Evolutionary conservation across 2,113 vertebrate species (phyloP), one percentile per base, ranked within the genome.

Genomic region (Megaceryle maxima): DNA sequence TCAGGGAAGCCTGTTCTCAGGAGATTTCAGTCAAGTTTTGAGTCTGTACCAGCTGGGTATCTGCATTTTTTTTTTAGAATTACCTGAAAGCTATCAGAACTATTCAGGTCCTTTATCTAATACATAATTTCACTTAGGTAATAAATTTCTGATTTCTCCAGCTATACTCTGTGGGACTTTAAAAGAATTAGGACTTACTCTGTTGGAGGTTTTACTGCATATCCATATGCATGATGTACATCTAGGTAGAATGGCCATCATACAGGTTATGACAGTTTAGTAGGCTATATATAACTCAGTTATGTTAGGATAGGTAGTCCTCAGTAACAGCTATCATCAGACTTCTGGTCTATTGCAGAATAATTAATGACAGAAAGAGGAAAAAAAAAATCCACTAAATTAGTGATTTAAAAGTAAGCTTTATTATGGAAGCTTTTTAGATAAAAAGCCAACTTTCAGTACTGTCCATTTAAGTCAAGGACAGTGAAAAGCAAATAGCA

Each of bases 371-470:
- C 91, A 89, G 26, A 80, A 39, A 93, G 33, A 81, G 5, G 37
- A 37, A 91, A 87, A 91, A 88, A 51, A 91, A 85, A 83, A 95
- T 96, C 68, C 57, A 96, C 67, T 94, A 94, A 97, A 97, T 92
- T 90, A 94, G 89, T 92, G 5, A 94, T 95, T 97, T 97, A 89
- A 96, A 97, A 97, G 68, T 96, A 96, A 97, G 83, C 84, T 96
- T 96, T 96, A 88, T 92, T 95, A 90, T 67, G 48, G 73, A 92
- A 91, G 24, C 5, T 11, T 68, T 85, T 87, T 59, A 91, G 37
- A 41, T 55, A 78, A 93, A 94, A 94, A 72, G 6, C 5, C 68
- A 80, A 20, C 51, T 59, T 77, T 82, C 72, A 82, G 39, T 72
- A 96, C 77, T 53, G 67, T 67, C 90, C 77, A 57, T 96, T 96